Percentiles rank a stretch among this genome's conserved stretches.
These are phyloP conservation scores for Tichodroma muraria DNA, from an alignment of 2,113 vertebrate species.

Conservation along the genomic window DNA sequence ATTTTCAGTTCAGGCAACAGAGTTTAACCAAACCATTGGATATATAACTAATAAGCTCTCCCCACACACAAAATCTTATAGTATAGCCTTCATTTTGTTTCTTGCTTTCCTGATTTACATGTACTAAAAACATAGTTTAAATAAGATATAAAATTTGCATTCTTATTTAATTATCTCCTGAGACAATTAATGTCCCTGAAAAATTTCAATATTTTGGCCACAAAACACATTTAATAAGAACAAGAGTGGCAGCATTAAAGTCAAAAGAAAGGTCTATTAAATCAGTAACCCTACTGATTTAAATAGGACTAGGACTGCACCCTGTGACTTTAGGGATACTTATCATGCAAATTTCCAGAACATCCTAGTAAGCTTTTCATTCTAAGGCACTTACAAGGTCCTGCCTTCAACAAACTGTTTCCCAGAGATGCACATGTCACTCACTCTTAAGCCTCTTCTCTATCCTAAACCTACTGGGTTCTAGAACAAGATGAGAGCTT, in stretches of 20 bases:
- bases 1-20: constrained; percentile 71
- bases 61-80: neutral
- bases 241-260: neutral
- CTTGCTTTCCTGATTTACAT: neutral
- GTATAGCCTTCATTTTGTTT: constrained; percentile 32
- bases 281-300: constrained; percentile 55
- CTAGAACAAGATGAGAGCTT: neutral
- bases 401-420: neutral
- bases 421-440: neutral
- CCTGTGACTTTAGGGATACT: neutral
- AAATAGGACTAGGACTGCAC: constrained; percentile 8
- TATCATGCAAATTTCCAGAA: constrained; percentile 48
- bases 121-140: neutral
- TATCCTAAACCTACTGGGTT: neutral
- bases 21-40: constrained; percentile 69
- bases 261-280: constrained; percentile 39
- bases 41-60: constrained; percentile 49
- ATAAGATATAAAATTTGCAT: neutral
- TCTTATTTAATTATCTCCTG: constrained; percentile 1
- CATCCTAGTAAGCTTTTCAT: constrained; percentile 36
- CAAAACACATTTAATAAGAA: constrained; percentile 36
- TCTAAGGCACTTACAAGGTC: constrained; percentile 8
- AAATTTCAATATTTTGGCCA: neutral
- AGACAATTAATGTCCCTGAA: constrained; percentile 6
- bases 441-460: neutral